Base-by-base conservation (phyloP, 30 jellyfish, hydroid and myxozoan genomes). In the Sanderia malayensis region DNA sequence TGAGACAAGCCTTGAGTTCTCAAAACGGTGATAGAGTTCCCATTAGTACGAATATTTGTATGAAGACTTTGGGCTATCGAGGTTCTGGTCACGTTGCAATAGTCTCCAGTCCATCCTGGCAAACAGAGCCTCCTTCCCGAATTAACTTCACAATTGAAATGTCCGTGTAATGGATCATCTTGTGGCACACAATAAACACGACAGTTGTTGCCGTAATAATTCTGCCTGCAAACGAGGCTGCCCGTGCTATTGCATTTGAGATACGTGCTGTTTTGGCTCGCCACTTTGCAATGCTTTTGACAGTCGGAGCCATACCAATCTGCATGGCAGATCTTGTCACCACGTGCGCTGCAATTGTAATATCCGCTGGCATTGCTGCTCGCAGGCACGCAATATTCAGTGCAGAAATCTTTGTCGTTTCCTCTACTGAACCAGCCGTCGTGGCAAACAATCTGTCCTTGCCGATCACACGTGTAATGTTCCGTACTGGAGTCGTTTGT, bases 281-380 rank as follows among this genome's bases (percentile, higher is more conserved):
- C 55, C 9, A 76, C 44, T 22, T 45, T 45, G 81, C 89, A 77
- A 60, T 77, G 32, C 32, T 19, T 58, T 0, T 67, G 49, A 47
- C 89, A 77, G 55, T 63, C 60, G 2, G 10, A 44, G 20, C 89
- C 89, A 49, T 77, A 46, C 81, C 81, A 77, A 34, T 77, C 30
- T 4, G 27, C 74, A n/a, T 33, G 30, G 46, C 89, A 77, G 22
- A 62, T 20, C 59, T 63, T 77, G 20, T 58, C 22, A 26, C 89
- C 89, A 31, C 4, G 44, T n/a, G 13, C 33, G 33, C 89, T 77
- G 33, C 89, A 77, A 46, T 77, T 63, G 32, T 62, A 77, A 63
- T 77, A 67, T 18, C 89, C 89, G 0, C 22, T 1, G 13, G 2
- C 13, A 47, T 77, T 46, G 25, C 68, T 77, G 17, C 58, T 58